Percentiles rank a stretch among this genome's conserved stretches.
Evolutionary conservation across 2,888 invertebrate species (phyloP).

Genomic region (Orchesellides sinensis): DNA sequence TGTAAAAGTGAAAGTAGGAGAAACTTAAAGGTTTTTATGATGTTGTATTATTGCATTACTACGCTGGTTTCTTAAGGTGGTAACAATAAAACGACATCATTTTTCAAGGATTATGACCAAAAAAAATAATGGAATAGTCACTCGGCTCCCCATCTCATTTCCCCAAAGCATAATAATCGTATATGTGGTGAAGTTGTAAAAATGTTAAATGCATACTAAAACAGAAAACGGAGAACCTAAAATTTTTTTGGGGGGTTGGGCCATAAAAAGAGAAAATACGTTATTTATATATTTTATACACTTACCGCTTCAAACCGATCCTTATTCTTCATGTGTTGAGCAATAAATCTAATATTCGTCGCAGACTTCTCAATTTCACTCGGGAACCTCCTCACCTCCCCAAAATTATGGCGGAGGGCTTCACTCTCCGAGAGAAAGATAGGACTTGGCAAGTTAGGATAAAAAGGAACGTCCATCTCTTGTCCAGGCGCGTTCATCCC

Average conservation of each 20-base stretch:
- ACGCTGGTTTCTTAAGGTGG: too few species aligned
- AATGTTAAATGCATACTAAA: conserved; percentile 16
- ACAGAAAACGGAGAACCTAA: too few species aligned
- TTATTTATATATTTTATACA: conserved; percentile 74
- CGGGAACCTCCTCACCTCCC: conserved; percentile 82
- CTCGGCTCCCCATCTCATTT: too few species aligned
- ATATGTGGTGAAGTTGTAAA: too few species aligned
- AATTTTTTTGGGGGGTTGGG: too few species aligned
- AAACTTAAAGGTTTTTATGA: neutral
- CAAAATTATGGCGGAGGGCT: conserved; percentile 71
- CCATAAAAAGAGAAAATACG: neutral
- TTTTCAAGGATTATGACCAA: too few species aligned
- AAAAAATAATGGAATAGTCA: too few species aligned
- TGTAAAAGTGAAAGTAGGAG: conserved; percentile 13
- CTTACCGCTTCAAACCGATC: conserved; percentile 96
- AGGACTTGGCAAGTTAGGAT: conserved; percentile 74
- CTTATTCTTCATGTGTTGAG: conserved; percentile 96
- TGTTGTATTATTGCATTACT: too few species aligned
- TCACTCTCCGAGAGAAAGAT: conserved; percentile 74
- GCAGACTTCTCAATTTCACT: conserved; percentile 94
- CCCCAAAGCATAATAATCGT: too few species aligned
- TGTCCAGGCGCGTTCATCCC: conserved; percentile 73
- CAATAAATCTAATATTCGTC: conserved; percentile 94
- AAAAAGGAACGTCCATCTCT: conserved; percentile 74
- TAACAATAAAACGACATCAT: too few species aligned